Base-by-base conservation (phyloP, 2,797 vertebrate genomes). In the Podarcis siculus region DNA sequence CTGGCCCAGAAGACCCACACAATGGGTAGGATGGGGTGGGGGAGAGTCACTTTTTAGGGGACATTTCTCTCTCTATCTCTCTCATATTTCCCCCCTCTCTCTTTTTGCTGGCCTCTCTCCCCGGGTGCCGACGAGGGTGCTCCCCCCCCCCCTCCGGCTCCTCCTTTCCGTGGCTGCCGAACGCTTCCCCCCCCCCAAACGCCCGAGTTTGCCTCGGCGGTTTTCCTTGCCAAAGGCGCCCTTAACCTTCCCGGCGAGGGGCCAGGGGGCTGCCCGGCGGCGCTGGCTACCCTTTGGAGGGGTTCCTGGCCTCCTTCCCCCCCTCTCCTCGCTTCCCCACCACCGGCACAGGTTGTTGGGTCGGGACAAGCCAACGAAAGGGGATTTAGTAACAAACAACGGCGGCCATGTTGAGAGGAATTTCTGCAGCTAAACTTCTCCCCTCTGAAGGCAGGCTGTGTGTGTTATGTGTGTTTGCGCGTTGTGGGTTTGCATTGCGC, bases 401-500 rank as follows among this genome's bases (percentile, higher is more conserved):
- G 99, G 99, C 99, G 98, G 99, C 99, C 99, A 99, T 99, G 98
- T 99, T 99, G 98, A 98, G 98, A 98, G 98, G 97, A 97, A 95
- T 95, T 30, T 95, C 91, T 94, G 95, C 94, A 90, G 95, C 95
- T 93, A 95, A 96, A 95, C 91, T 96, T 96, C 93, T 95, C 92
- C 91, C 90, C 89, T 82, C 39, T 7, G 76, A 55, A 35, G 67
- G 77, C 21, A 23, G 13, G 17, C 45, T 8, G 9, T 25, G 17
- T 23, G 66, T 23, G 30, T 32, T 9, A 3, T 35, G 69, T 27
- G 67, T 3, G 67, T 27, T 10, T 69, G 32, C 13, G 25, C 61
- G 21, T 30, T 67, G 49, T n/a, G 25, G 9, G 30, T n/a, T 71
- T n/a, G 69, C 69, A 12, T 71, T 71, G 25, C 17, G 69, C 25